Evolutionary conservation across 2,797 vertebrate genomes (phyloP).

Genomic region (Anas georgica): DNA sequence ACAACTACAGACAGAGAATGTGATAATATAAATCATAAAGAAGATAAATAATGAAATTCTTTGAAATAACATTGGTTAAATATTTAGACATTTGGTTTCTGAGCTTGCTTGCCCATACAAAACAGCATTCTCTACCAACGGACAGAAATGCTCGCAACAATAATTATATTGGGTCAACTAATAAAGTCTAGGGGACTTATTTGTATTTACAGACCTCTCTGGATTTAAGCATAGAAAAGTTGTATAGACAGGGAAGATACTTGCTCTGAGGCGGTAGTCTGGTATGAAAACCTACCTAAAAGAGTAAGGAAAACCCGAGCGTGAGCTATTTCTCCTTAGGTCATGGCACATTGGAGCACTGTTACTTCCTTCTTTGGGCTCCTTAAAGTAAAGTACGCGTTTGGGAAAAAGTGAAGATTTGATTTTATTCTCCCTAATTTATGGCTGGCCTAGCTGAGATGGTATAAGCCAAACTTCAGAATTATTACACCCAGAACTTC

Average conservation of each 20-base stretch:
- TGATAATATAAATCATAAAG: slow-evolving; percentile 86
- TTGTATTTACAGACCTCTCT: slow-evolving; percentile 44
- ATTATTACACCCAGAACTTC: slow-evolving; percentile 37
- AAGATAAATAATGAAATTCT: slow-evolving; percentile 87
- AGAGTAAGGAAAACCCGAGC: not conserved
- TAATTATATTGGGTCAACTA: slow-evolving; percentile 61
- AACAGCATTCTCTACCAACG: slow-evolving; percentile 75
- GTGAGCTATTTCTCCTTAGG: not conserved
- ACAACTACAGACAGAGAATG: slow-evolving; percentile 79
- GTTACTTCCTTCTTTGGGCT: not conserved
- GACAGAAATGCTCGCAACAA: slow-evolving; percentile 66
- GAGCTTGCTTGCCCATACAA: slow-evolving; percentile 75
- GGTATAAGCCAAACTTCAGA: slow-evolving; percentile 17
- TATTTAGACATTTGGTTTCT: slow-evolving; percentile 86
- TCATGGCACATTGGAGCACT: not conserved
- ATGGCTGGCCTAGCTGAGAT: slow-evolving; percentile 2
- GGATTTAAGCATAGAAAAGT: slow-evolving; percentile 52
- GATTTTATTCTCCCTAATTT: slow-evolving; percentile 12
- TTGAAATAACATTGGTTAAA: slow-evolving; percentile 84
- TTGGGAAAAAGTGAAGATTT: not conserved
- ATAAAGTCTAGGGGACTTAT: slow-evolving; percentile 50
- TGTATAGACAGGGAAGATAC: not conserved
- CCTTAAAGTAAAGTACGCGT: not conserved
- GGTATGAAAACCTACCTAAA: not conserved
- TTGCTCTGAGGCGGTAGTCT: not conserved